Base-by-base conservation (phyloP, 2,797 vertebrate species). In the Centroberyx gerrardi region DNA sequence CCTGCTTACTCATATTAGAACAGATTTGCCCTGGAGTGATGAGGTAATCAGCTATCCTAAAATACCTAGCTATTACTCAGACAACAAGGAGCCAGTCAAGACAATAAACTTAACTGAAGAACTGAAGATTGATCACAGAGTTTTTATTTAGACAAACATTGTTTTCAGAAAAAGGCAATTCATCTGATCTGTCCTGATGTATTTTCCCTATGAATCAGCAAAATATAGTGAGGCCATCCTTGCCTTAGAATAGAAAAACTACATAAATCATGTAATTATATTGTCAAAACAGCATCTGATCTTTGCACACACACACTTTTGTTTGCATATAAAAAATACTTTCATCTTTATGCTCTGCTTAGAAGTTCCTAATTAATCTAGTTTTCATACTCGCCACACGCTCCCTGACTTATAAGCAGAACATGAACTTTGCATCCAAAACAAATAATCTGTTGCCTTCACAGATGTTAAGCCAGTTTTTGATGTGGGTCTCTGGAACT, bases 81-180 rank as follows among this genome's bases (percentile, higher is more conserved):
- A 94, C 90, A 88, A 90, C 77, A 66, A 93, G 93, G 92, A 94
- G 92, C 91, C 92, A 89, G 89, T 88, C 88, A 76, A 78, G 84
- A 91, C 92, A 92, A 90, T 91, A 88, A 94, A 91, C 86, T 88
- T 93, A 87, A 72, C 89, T 70, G 89, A 87, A 83, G 86, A 86
- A 89, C 87, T 87, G 81, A 94, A 95, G 94, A 95, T 95, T 93
- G 93, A 96, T 95, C 90, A 80, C 91, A 80, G 88, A 79, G 85
- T 93, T 93, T 90, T 92, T 92, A 93, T 94, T 95, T 95, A 93
- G 92, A 95, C 92, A 94, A 95, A 95, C 91, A 91, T 85, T 64
- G 87, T 87, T 84, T 80, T 79, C 80, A 86, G 86, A 92, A 93
- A 93, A 92, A 93, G 88, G 87, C 88, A 92, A 94, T 94, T 94